These are phyloP conservation scores for Drosophila pachea DNA, from an alignment of 1,140 invertebrate genomes.

Conservation along the genomic window DNA sequence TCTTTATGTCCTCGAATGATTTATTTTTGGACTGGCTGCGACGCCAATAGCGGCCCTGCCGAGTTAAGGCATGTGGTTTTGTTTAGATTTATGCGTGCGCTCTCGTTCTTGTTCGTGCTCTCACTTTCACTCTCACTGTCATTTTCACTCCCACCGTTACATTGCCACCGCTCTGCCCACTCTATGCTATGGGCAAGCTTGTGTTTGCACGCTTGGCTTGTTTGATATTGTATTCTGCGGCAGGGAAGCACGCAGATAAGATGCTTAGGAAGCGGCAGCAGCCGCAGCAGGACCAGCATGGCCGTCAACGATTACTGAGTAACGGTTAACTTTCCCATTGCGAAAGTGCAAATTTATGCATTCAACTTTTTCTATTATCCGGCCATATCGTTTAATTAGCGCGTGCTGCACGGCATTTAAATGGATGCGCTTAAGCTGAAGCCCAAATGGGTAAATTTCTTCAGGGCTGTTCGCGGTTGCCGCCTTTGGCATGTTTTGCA, in stretches of 20 bases:
- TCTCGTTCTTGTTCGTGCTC: conserved; percentile 4
- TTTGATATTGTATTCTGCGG: conserved; percentile 59
- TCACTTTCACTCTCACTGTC: neutral
- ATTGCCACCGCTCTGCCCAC: neutral
- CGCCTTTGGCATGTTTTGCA: conserved; percentile 65
- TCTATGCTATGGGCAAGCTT: conserved; percentile 43
- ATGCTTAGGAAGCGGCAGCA: conserved; percentile 52
- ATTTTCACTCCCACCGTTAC: neutral
- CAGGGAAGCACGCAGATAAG: conserved; percentile 53
- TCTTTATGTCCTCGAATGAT: conserved; percentile 75
- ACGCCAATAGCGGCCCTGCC: conserved; percentile 29
- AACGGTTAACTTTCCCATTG: conserved; percentile 43
- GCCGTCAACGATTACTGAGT: conserved; percentile 15
- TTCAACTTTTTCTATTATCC: conserved; percentile 64
- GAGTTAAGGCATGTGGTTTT: conserved; percentile 70
- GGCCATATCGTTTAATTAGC: conserved; percentile 70
- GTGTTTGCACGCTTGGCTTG: conserved; percentile 65
- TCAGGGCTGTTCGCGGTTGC: conserved; percentile 35
- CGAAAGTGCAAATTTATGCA: conserved; percentile 60
- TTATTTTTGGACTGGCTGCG: conserved; percentile 66
- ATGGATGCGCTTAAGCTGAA: conserved; percentile 11
- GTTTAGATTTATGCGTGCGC: conserved; percentile 70
- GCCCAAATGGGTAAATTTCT: conserved; percentile 16
- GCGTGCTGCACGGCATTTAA: conserved; percentile 46
- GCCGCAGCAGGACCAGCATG: conserved; percentile 11